Evolutionary conservation across 2,113 vertebrate genomes (phyloP).

Genomic region (Riparia riparia): DNA sequence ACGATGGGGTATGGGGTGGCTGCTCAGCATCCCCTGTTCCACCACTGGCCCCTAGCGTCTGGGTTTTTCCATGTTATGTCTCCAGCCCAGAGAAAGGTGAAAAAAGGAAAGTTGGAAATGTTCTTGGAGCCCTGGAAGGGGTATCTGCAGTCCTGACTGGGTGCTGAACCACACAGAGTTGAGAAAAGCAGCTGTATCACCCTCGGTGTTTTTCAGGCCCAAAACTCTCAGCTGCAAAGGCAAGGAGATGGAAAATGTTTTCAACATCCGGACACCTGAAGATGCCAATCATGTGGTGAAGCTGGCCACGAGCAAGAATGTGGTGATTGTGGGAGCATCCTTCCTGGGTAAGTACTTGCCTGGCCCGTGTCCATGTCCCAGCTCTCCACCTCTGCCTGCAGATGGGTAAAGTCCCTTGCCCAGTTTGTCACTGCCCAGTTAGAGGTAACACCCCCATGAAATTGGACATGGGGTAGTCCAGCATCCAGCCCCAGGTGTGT

Average conservation of each 20-base stretch:
- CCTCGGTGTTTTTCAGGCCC: constrained; percentile 77
- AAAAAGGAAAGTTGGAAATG: neutral
- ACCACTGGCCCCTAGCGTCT: neutral
- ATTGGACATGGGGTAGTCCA: too few relatives aligned
- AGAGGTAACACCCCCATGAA: neutral
- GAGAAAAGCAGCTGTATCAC: neutral
- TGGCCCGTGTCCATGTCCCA: accelerated
- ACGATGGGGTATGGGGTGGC: accelerated
- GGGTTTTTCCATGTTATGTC: neutral
- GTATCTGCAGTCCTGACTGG: neutral
- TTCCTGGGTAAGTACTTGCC: constrained; percentile 85
- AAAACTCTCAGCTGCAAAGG: constrained; percentile 93
- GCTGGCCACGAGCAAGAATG: constrained; percentile 91
- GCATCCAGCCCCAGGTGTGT: neutral
- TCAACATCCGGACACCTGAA: constrained; percentile 90
- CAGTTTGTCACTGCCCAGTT: neutral
- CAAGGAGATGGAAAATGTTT: constrained; percentile 91
- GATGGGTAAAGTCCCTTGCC: neutral
- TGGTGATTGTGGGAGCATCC: constrained; percentile 92
- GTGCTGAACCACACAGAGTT: neutral
- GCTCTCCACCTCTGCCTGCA: neutral
- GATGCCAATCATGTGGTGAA: constrained; percentile 91
- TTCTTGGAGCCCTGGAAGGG: neutral
- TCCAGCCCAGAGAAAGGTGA: neutral
- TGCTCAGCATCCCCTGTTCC: neutral